Evolutionary conservation across 2,888 invertebrate genomes (phyloP).

Genomic region (Ormia ochracea): DNA sequence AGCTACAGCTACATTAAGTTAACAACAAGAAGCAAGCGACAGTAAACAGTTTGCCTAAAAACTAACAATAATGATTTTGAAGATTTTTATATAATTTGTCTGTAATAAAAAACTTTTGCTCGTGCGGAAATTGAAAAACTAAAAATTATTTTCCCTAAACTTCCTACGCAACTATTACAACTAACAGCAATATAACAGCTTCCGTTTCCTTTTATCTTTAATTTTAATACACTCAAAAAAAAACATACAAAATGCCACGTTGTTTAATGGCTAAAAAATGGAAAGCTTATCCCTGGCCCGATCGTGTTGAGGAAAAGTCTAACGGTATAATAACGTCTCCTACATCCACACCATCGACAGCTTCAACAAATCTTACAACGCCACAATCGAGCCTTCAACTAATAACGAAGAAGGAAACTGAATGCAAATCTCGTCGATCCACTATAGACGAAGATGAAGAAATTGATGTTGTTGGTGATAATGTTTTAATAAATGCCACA

Average conservation of each 20-base stretch:
- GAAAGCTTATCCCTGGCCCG: slow-evolving; percentile 90
- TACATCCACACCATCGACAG: slow-evolving; percentile 44
- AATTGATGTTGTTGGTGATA: slow-evolving; percentile 91
- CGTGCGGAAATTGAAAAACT: slow-evolving; percentile 53
- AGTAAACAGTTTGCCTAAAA: slow-evolving; percentile 14
- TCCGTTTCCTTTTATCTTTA: slow-evolving; percentile 41
- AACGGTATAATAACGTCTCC: slow-evolving; percentile 35
- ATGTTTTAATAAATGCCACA: slow-evolving; percentile 65
- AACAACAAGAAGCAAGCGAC: slow-evolving; percentile 48
- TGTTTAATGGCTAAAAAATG: slow-evolving; percentile 97
- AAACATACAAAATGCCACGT: slow-evolving; percentile 85
- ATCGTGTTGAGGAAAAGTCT: slow-evolving; percentile 78
- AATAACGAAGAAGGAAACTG: slow-evolving; percentile 57
- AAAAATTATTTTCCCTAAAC: slow-evolving; percentile 50
- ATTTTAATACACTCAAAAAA: slow-evolving; percentile 10
- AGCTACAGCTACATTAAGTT: slow-evolving; percentile 49
- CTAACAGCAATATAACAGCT: background rate
- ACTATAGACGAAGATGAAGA: slow-evolving; percentile 84
- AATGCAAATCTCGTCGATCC: slow-evolving; percentile 78
- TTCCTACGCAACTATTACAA: slow-evolving; percentile 5
- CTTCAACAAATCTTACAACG: slow-evolving; percentile 38
- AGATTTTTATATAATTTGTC: slow-evolving; percentile 45
- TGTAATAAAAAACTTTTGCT: slow-evolving; percentile 58
- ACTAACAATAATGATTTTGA: slow-evolving; percentile 2
- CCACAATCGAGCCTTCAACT: slow-evolving; percentile 45